Base-by-base conservation (phyloP, 30 jellyfish, hydroid and myxozoan genomes). In the Chironex yamaguchii region DNA sequence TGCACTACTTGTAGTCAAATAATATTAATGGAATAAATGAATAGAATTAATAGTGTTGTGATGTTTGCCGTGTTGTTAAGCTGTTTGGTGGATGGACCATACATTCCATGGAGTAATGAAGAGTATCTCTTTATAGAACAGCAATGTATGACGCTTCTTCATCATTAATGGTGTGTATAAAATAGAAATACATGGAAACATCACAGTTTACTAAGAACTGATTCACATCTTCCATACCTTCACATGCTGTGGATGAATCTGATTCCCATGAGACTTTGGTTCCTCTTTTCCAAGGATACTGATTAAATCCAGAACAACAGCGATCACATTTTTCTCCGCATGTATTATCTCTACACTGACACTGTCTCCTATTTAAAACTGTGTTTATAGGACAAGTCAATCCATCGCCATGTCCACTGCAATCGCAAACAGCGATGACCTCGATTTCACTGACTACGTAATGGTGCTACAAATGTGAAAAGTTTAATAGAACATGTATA, bases 381-480 rank as follows among this genome's bases (percentile, higher is more conserved):
- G 89, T 48, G 65, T 94, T 85, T 2, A 83, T 52, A 2, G 99
- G 99, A 48, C 99, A 94, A 26, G 53, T 27, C 4, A 35, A 20
- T 13, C 99, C 99, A 72, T 94, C 85, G 6, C 97, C 99, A 82
- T 94, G 99, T 1, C 99, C 99, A 51, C 54, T 88, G 84, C 99
- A 94, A 75, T 94, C 95, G 53, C 99, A 94, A 1, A 81, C 88
- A 24, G 96, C 85, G 36, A 72, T 89, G 71, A 88, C 50, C 29
- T 69, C 52, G 9, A 94, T 83, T 31, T 84, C 96, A 23, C 94
- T 88, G 20, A 94, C 99, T 9, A 62, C 95, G 75, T 94, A 94
- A 76, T 94, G 99, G 79, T 94, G 99, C 99, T 94, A 58, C 14
- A 49, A 26, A 20, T 50, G 33, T 23, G 29, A 27, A 48, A 51